Percentiles rank a stretch among this genome's conserved stretches.
These are phyloP conservation scores for zebrafish (Danio rerio) DNA, from an alignment of 2,113 vertebrate genomes.

Conservation along the genomic window DNA sequence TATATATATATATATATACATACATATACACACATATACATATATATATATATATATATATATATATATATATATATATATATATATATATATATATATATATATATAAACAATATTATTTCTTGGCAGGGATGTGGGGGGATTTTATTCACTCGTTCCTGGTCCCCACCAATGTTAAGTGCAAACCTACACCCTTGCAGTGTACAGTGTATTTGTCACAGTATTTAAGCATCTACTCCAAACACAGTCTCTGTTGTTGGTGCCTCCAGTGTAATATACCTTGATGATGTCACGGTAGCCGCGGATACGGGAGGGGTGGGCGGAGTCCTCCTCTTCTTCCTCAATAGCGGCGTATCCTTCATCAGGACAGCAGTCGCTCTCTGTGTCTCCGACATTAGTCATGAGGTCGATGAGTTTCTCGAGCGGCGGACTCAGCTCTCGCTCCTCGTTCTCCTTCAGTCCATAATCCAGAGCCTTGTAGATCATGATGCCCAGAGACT, in stretches of 20 bases:
- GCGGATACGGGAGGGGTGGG: slow-evolving; percentile 70
- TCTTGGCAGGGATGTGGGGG: too few relatives aligned
- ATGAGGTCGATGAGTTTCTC: slow-evolving; percentile 95
- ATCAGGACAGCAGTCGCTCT: slow-evolving; percentile 82
- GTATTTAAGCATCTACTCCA: not conserved
- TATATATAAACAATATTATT: too few relatives aligned
- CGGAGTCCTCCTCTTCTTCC: slow-evolving; percentile 83
- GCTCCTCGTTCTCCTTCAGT: slow-evolving; percentile 94
- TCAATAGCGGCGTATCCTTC: slow-evolving; percentile 95
- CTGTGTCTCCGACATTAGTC: slow-evolving; percentile 86
- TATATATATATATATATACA: too few relatives aligned
- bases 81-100: too few relatives aligned
- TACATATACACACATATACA: too few relatives aligned
- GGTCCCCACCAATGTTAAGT: too few relatives aligned
- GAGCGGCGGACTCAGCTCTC: slow-evolving; percentile 92
- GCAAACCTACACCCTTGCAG: too few relatives aligned
- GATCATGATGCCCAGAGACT: slow-evolving; percentile 96
- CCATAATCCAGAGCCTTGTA: slow-evolving; percentile 98
- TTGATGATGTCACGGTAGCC: slow-evolving; percentile 91
- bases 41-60: too few relatives aligned
- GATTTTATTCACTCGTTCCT: too few relatives aligned
- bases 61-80: too few relatives aligned
- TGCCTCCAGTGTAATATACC: slow-evolving; percentile 71
- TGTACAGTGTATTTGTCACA: not conserved
- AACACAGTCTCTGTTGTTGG: not conserved